These are phyloP conservation scores for Pomatostomus ruficeps DNA, from an alignment of 2,113 vertebrate species.

Conservation along the genomic window DNA sequence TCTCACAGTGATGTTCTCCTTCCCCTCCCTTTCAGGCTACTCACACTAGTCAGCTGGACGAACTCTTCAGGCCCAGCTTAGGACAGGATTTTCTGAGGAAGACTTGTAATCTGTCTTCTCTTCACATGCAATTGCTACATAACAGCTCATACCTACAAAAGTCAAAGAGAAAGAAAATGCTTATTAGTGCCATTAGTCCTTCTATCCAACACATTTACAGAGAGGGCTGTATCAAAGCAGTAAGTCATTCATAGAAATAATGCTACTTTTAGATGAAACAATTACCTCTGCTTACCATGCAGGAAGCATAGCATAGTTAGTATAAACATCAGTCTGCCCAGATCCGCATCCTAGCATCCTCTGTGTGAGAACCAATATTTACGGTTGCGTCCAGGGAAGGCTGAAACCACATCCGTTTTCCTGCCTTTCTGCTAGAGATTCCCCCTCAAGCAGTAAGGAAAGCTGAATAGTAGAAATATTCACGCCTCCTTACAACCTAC, in stretches of 20 bases:
- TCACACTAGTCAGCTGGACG: background rate
- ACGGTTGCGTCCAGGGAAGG: background rate
- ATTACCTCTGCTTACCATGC: background rate
- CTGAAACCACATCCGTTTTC: constrained; percentile 19
- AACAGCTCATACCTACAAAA: constrained; percentile 41
- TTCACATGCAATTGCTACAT: background rate
- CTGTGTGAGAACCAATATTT: background rate
- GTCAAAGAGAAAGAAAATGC: background rate
- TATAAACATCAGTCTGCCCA: background rate
- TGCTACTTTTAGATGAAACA: background rate
- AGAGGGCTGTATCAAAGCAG: background rate
- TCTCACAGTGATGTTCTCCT: background rate
- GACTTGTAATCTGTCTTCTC: background rate
- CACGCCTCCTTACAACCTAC: background rate
- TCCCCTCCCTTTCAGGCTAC: background rate
- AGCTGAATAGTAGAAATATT: background rate
- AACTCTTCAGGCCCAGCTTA: background rate
- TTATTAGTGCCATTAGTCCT: background rate
- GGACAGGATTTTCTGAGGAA: background rate
- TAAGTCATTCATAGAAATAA: background rate
- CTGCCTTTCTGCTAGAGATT: background rate
- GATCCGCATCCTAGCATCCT: background rate
- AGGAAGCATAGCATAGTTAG: background rate
- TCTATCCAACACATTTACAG: background rate
- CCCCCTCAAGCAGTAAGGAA: background rate